Evolutionary conservation across 2,113 vertebrate species (phyloP).

Genomic region (Peromyscus leucopus): DNA sequence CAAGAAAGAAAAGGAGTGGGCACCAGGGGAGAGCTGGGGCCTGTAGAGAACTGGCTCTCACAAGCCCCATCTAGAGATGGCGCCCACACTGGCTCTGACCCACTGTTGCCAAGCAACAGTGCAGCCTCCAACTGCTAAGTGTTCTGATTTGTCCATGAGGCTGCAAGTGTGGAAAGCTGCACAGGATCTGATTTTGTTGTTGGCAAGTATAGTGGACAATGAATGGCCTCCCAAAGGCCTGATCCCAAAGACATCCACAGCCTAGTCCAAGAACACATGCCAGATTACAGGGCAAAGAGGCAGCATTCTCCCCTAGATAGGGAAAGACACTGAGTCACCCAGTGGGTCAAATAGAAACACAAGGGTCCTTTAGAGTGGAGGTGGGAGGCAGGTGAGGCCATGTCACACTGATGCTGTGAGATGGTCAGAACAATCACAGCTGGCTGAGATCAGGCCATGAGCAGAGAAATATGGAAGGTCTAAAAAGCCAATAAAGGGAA

Average conservation of each 20-base stretch:
- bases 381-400: not conserved
- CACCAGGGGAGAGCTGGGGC: not conserved
- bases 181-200: conserved; percentile 54
- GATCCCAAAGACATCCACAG: conserved; percentile 17
- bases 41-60: not conserved
- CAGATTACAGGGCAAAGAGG: not conserved
- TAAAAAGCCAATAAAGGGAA: not conserved
- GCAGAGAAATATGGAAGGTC: not conserved
- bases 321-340: not conserved
- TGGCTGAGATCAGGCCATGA: not conserved
- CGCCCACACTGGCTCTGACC: conserved; percentile 51
- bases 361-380: not conserved
- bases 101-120: conserved; percentile 72
- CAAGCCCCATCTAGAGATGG: conserved; percentile 54
- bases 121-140: conserved; percentile 58
- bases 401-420: not conserved
- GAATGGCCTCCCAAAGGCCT: not conserved
- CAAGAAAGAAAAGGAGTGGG: not conserved
- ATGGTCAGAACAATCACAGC: not conserved
- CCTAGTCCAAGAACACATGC: not conserved
- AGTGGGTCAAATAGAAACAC: not conserved
- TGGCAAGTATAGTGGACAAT: not conserved
- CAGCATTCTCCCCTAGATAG: not conserved
- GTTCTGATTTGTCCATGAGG: conserved; percentile 69
- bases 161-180: conserved; percentile 35